These are phyloP conservation scores for Drosophila willistoni DNA, from an alignment of 1,140 invertebrate species.

Conservation along the genomic window DNA sequence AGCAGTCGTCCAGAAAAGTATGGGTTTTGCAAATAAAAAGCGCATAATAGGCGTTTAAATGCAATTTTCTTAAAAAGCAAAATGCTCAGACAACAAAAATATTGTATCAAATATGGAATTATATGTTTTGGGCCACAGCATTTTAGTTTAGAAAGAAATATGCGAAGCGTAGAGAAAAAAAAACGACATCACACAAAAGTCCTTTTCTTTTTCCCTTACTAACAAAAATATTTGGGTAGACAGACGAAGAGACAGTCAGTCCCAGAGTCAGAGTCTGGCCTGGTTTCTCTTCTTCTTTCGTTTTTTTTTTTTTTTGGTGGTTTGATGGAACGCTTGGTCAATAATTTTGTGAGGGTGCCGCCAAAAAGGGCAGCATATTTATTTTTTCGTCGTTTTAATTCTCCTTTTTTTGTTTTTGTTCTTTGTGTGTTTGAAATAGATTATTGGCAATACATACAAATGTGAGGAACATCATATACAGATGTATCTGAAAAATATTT, in stretches of 20 bases:
- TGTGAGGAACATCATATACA: conserved; percentile 43
- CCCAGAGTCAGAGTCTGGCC: conserved; percentile 53
- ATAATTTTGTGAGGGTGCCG: conserved; percentile 83
- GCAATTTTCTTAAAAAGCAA: conserved; percentile 77
- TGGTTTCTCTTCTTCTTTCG: conserved; percentile 4
- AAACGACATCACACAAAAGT: conserved; percentile 53
- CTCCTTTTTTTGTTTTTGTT: conserved; percentile 29
- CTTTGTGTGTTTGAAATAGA: conserved; percentile 79
- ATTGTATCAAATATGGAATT: conserved; percentile 68
- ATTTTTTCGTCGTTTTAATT: conserved; percentile 42
- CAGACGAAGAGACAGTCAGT: conserved; percentile 59
- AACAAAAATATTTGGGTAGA: conserved; percentile 78
- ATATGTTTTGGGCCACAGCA: conserved; percentile 70
- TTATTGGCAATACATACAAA: conserved; percentile 71
- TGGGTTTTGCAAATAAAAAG: conserved; percentile 81
- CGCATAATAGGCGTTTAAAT: conserved; percentile 83
- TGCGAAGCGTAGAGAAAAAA: conserved; percentile 31
- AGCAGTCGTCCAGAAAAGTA: conserved; percentile 70
- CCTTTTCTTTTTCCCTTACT: conserved; percentile 65
- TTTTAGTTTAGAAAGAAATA: conserved; percentile 78
- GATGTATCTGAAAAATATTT: conserved; percentile 61
- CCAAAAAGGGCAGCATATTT: conserved; percentile 75
- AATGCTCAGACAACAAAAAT: conserved; percentile 68
- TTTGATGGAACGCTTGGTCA: conserved; percentile 69
- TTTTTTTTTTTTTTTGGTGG: conserved; percentile 42